Evolutionary conservation across 2,113 vertebrate species (phyloP).

Genomic region (Pseudorhombus dupliciocellatus): DNA sequence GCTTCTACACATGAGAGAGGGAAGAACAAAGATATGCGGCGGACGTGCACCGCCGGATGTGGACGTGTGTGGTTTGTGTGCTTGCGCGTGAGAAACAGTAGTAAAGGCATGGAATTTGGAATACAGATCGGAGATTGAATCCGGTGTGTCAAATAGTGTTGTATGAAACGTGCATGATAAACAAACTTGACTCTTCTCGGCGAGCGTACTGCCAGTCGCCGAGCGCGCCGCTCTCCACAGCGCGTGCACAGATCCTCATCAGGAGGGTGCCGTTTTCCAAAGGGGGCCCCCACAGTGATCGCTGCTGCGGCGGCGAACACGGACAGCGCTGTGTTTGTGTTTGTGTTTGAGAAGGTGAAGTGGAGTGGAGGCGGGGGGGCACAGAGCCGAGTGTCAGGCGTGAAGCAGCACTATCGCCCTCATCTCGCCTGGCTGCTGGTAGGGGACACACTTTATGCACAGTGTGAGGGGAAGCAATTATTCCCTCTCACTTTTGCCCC

Average conservation of each 20-base stretch:
- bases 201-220: slow-evolving; percentile 1
- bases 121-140: slow-evolving; percentile 6
- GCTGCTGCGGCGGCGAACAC: slow-evolving; percentile 12
- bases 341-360: not conserved
- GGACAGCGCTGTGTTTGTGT: slow-evolving; percentile 27
- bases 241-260: slow-evolving; percentile 23
- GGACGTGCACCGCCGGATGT: slow-evolving; percentile 13
- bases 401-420: slow-evolving; percentile 7
- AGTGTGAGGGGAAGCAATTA: slow-evolving; percentile 61
- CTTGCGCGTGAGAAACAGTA: not conserved
- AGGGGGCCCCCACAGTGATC: slow-evolving; percentile 9
- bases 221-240: slow-evolving; percentile 10
- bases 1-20: not conserved
- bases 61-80: slow-evolving; percentile 8
- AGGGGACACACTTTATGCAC: slow-evolving; percentile 47
- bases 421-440: slow-evolving; percentile 43
- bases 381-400: not conserved
- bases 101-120: not conserved
- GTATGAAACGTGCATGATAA: not conserved
- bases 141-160: not conserved
- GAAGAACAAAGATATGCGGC: slow-evolving; percentile 12
- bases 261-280: slow-evolving; percentile 11
- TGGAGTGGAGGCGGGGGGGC: not conserved
- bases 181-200: not conserved
- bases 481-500: slow-evolving; percentile 45